A percentile compares a stretch with the other conserved stretches of the same genome.
phyloP scores from a whole-genome alignment of 2,113 vertebrate species.

The Varanus salvator region DNA sequence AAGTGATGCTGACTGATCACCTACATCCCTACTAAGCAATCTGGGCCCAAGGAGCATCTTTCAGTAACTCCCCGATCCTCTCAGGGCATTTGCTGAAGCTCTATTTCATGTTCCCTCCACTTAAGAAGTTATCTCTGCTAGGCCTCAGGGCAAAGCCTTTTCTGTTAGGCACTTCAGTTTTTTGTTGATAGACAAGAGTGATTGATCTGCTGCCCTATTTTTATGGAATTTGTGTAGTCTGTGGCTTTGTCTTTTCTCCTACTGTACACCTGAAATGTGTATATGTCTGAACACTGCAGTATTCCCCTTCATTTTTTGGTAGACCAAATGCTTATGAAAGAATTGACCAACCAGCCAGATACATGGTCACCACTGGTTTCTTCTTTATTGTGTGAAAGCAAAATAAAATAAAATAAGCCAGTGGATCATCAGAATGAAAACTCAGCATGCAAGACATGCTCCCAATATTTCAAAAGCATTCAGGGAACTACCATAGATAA shows the following conservation, averaged over 20 bases:
- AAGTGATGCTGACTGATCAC: not conserved
- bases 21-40: not conserved
- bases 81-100: not conserved
- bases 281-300: too few relatives aligned
- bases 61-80: too few relatives aligned
- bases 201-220: not conserved
- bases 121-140: not conserved
- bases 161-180: not conserved
- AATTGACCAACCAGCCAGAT: not conserved
- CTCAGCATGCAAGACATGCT: not conserved
- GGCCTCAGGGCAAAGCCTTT: not conserved
- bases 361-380: not conserved
- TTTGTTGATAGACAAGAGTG: too few relatives aligned
- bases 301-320: not conserved
- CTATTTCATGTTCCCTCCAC: not conserved
- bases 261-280: too few relatives aligned
- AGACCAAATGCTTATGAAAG: not conserved
- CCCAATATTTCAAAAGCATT: not conserved
- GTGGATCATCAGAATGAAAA: not conserved
- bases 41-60: not conserved
- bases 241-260: not conserved
- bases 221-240: not conserved
- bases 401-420: not conserved
- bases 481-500: not conserved
- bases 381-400: not conserved